These are phyloP conservation scores for Gasterosteus nipponicus DNA, from an alignment of 2,113 vertebrate genomes.

Conservation along the genomic window DNA sequence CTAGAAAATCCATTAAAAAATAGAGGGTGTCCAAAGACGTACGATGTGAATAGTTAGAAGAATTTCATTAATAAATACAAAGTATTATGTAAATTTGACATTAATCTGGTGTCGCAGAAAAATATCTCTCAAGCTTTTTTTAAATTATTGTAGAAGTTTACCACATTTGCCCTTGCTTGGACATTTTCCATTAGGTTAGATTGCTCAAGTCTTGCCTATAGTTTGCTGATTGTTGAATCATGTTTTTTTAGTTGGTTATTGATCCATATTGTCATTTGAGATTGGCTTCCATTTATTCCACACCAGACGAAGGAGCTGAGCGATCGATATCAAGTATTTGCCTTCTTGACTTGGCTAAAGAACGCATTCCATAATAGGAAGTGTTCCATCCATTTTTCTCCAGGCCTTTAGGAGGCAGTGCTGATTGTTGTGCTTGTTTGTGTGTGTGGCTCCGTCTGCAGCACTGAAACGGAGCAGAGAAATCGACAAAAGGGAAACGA, in stretches of 20 bases:
- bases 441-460: not conserved
- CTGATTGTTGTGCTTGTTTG: not conserved
- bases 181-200: not conserved
- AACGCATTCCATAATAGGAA: not conserved
- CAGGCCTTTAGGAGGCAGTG: not conserved
- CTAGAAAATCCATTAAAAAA: not conserved
- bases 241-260: not conserved
- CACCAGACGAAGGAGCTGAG: not conserved
- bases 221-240: not conserved
- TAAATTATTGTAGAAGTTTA: not conserved
- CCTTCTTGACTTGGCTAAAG: not conserved
- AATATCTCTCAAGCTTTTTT: not conserved
- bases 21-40: not conserved
- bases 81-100: constrained; percentile 1
- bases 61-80: constrained; percentile 15
- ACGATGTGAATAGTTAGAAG: constrained; percentile 16
- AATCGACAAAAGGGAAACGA: not conserved
- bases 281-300: not conserved
- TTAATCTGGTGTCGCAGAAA: constrained; percentile 4
- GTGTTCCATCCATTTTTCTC: constrained; percentile 1
- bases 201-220: not conserved
- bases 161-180: not conserved
- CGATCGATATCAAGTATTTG: not conserved
- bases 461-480: not conserved
- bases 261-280: constrained; percentile 2